Evolutionary conservation across 2,888 invertebrate genomes (phyloP), one percentile per base, ranked within the genome.

Genomic region (Spilarctia lutea): DNA sequence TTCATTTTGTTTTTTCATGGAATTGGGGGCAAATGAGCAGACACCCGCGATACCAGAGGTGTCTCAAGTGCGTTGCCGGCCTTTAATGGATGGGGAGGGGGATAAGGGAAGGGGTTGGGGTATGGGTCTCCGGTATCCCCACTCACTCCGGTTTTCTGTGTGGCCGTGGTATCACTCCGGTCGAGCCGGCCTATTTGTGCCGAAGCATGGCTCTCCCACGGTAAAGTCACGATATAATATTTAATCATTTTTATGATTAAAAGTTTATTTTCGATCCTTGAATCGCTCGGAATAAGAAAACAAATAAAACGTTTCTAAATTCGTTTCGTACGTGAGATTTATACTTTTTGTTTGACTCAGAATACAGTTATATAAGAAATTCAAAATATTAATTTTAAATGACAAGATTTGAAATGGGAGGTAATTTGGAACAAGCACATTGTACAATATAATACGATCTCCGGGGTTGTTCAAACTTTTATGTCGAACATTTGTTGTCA

Each of bases 211-310:
- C n/a, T n/a, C n/a, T n/a, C n/a, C n/a, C n/a, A n/a, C n/a, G n/a
- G n/a, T n/a, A n/a, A n/a, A n/a, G n/a, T n/a, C n/a, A n/a, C n/a
- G n/a, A n/a, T n/a, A n/a, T 20, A 30, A 66, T 66, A 65, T 70
- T 66, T 73, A 63, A 72, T 68, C 42, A 30, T 45, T 42, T 72
- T 65, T 66, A 24, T 20, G 48, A n/a, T 18, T 48, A 65, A 48
- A 48, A 66, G 48, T 71, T 71, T 52, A 65, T 48, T 72, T 66
- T 65, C 35, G 70, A 65, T n/a, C 35, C 65, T 65, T 66, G 52
- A 72, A 35, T 65, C 45, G 35, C 39, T 56, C 18, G 39, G 56
- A 70, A 27, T 27, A 68, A 27, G 30, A 45, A 60, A 39, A 39
- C n/a, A 60, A 63, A 65, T 30, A 45, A n/a, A 30, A 20, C 30